Conservation (phyloP, 2,113 vertebrate genomes). For the Entomyzon cyanotis region DNA sequence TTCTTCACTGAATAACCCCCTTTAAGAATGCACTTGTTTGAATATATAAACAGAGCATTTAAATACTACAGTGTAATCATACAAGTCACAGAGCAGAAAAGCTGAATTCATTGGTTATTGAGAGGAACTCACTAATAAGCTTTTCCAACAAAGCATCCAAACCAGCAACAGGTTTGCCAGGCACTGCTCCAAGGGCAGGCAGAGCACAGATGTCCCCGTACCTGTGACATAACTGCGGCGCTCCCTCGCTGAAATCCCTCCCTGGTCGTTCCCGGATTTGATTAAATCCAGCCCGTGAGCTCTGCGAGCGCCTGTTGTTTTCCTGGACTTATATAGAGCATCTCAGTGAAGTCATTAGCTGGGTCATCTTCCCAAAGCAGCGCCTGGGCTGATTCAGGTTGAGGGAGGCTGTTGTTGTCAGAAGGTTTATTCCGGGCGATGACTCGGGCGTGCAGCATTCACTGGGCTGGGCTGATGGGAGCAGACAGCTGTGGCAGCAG, state of each 20-base stretch:
- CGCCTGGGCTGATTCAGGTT: constrained; percentile 42
- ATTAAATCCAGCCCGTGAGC: constrained; percentile 20
- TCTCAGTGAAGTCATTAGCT: constrained; percentile 46
- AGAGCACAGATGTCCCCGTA: constrained; percentile 40
- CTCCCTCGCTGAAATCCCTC: neutral
- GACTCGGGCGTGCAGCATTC: constrained; percentile 24
- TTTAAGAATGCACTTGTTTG: neutral
- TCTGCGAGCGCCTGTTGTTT: constrained; percentile 62
- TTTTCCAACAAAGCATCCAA: neutral
- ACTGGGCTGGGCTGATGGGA: neutral
- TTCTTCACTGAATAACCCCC: neutral
- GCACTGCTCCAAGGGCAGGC: neutral
- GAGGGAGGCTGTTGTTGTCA: neutral
- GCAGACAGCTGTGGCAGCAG: constrained; percentile 33
- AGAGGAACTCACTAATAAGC: neutral
- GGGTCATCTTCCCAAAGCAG: constrained; percentile 65
- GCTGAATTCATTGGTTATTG: fast-evolving
- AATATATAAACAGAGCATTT: neutral
- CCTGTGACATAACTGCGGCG: constrained; percentile 86
- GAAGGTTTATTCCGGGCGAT: constrained; percentile 75
- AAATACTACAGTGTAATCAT: neutral
- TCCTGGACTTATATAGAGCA: constrained; percentile 71
- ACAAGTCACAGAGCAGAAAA: neutral
- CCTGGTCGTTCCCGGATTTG: neutral
- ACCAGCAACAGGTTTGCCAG: neutral